Conservation (phyloP, 2,888 invertebrate species). For the Tenthredo mesomela region DNA sequence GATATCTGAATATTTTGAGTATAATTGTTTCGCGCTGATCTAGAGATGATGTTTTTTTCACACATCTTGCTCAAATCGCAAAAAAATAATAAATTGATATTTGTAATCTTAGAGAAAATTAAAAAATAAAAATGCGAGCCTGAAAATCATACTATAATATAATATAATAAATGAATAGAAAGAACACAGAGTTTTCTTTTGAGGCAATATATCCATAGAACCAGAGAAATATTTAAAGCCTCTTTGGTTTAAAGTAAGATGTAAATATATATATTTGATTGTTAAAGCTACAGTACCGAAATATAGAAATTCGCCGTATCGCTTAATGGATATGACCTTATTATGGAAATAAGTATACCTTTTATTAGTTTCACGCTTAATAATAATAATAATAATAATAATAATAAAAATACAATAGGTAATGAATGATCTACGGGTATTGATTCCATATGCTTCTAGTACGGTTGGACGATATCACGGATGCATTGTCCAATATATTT, state of each 20-base stretch:
- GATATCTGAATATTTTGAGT: not conserved
- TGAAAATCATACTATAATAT: not conserved
- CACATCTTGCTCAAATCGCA: not conserved
- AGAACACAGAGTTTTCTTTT: slow-evolving; percentile 15
- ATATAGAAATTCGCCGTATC: slow-evolving; percentile 28
- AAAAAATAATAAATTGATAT: not conserved
- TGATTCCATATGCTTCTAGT: slow-evolving; percentile 50
- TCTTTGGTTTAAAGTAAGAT: slow-evolving; percentile 11
- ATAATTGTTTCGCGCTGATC: not conserved
- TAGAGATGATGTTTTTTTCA: not conserved
- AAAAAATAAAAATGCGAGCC: not conserved
- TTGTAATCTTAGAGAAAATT: not conserved
- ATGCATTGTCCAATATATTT: slow-evolving; percentile 56
- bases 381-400: not conserved
- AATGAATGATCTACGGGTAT: slow-evolving; percentile 31
- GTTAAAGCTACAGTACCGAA: slow-evolving; percentile 41
- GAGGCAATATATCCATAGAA: slow-evolving; percentile 6
- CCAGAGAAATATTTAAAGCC: not conserved
- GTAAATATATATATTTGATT: slow-evolving; percentile 16
- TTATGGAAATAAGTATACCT: not conserved
- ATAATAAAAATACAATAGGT: not conserved
- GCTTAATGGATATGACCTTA: not conserved
- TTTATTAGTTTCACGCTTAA: not conserved
- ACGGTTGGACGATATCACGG: slow-evolving; percentile 30
- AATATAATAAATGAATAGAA: not conserved